A percentile compares a stretch with the other conserved stretches of the same genome.
These are phyloP conservation scores for Tortrix viridana DNA, from an alignment of 2,888 invertebrate genomes.

Conservation along the genomic window DNA sequence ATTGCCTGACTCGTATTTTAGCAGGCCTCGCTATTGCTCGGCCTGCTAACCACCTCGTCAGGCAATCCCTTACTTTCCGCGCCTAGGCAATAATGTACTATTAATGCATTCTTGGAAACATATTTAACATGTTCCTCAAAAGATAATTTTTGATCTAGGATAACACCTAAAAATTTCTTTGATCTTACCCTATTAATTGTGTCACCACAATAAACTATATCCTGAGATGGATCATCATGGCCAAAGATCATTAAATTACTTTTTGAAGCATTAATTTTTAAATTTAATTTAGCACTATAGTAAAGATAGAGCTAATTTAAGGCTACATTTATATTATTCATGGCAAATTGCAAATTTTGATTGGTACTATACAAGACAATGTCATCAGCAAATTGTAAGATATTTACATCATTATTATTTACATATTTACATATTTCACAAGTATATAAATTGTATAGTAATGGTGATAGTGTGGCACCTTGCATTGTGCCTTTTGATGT, in stretches of 20 bases:
- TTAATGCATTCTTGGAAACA: constrained; percentile 31
- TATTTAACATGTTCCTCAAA: constrained; percentile 35
- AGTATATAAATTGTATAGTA: constrained; percentile 39
- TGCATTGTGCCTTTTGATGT: constrained; percentile 7
- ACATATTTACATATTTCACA: no score
- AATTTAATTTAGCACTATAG: background rate
- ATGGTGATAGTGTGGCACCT: constrained; percentile 38
- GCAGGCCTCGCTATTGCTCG: no score
- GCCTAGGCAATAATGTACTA: no score
- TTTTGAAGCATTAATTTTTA: constrained; percentile 19
- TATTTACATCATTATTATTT: constrained; percentile 27
- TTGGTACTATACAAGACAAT: constrained; percentile 22
- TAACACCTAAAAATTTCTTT: background rate
- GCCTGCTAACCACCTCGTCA: no score
- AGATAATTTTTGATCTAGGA: constrained; percentile 20
- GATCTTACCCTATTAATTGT: background rate
- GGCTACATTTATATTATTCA: background rate
- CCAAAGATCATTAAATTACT: constrained; percentile 18
- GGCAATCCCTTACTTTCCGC: no score
- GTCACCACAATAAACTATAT: background rate
- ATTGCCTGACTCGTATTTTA: no score
- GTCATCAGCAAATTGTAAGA: constrained; percentile 36
- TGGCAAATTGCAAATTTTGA: constrained; percentile 5
- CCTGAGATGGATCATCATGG: background rate
- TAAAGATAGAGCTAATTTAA: no score